phyloP scores from a whole-genome alignment of 2,888 invertebrate genomes.

The Miltochrista miniata region DNA sequence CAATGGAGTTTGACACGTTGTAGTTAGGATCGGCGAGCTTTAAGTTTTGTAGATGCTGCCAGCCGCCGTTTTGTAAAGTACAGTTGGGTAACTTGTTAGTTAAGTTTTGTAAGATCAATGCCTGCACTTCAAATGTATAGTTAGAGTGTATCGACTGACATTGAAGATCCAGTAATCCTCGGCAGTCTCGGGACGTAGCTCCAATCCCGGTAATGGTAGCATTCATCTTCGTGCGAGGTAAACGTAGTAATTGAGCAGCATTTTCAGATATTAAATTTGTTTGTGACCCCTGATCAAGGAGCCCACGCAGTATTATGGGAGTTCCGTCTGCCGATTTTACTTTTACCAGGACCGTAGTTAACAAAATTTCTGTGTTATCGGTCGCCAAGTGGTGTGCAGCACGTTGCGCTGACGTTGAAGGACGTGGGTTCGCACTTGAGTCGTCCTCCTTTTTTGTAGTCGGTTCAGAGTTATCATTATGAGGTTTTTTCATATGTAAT shows the following conservation, averaged over 20 bases:
- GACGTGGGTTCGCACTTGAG: no score
- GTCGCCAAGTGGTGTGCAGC: not conserved
- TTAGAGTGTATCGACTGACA: not conserved
- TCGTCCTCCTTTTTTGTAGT: no score
- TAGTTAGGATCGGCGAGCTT: constrained; percentile 8
- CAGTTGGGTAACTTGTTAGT: not conserved
- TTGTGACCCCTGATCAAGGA: constrained; percentile 10
- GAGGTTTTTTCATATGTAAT: constrained; percentile 1
- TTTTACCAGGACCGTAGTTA: constrained; percentile 3
- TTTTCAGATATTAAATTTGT: constrained; percentile 7
- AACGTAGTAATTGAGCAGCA: constrained; percentile 5
- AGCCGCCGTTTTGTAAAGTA: not conserved
- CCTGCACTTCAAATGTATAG: not conserved
- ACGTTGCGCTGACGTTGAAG: constrained; percentile 1
- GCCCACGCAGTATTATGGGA: constrained; percentile 2
- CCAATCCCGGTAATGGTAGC: constrained; percentile 4
- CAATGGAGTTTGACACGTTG: constrained; percentile 4
- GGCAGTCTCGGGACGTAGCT: constrained; percentile 3
- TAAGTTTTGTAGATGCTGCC: constrained; percentile 9
- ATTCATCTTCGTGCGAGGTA: not conserved
- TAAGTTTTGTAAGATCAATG: not conserved
- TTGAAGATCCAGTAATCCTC: not conserved
- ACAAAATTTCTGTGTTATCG: constrained; percentile 4
- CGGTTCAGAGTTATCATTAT: no score
- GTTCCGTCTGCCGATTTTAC: not conserved